Percentiles rank a stretch among this genome's conserved stretches.
Conservation (phyloP, 2,888 invertebrate genomes). For the Yponomeuta evonymella region DNA sequence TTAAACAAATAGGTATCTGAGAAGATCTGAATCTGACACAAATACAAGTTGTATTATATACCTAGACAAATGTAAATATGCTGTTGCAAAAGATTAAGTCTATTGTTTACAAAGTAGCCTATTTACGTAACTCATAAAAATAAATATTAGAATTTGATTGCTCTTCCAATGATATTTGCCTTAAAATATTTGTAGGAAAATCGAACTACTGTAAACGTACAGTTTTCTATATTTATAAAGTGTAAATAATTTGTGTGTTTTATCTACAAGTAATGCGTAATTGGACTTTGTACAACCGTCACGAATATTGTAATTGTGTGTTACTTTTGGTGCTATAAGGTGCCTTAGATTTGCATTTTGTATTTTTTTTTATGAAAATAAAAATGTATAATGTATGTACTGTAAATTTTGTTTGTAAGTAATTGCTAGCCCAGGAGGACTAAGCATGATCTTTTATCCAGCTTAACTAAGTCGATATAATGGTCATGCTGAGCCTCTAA, state of each 20-base stretch:
- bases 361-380: neutral
- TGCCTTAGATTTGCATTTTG: neutral
- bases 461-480: too few relatives aligned
- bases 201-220: too few relatives aligned
- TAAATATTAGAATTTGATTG: neutral
- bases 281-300: neutral
- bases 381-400: neutral
- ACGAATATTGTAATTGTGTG: neutral
- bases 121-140: too few relatives aligned
- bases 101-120: too few relatives aligned
- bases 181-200: neutral
- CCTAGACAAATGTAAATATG: neutral
- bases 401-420: neutral
- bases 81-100: too few relatives aligned
- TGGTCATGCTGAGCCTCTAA: neutral
- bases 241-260: neutral
- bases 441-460: too few relatives aligned
- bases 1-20: neutral
- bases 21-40: neutral
- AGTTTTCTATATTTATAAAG: too few relatives aligned
- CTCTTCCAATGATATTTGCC: neutral
- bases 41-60: neutral
- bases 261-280: neutral
- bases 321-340: conserved; percentile 6
- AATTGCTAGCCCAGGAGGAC: too few relatives aligned